Evolutionary conservation across 2,113 vertebrate genomes (phyloP), one percentile per base, ranked within the genome.

Genomic region (Rhegmatorhina hoffmannsi): DNA sequence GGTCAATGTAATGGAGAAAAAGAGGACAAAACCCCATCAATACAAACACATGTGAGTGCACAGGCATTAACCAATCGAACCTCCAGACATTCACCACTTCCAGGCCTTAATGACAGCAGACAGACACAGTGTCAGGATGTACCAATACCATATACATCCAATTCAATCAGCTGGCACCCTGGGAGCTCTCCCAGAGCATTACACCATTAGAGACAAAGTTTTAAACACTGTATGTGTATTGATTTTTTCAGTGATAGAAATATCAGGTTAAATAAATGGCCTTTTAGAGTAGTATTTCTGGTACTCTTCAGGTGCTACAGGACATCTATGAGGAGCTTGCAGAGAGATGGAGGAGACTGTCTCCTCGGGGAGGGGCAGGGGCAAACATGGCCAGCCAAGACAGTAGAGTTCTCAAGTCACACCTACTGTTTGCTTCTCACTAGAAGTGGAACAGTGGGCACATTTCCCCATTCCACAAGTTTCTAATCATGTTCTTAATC

Each of bases 81-180:
- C 34, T 76, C 63, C 79, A 85, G 79, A 90, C 60, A 74, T 20
- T 31, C 83, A 93, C 28, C 83, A 52, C 50, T 95, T 89, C 67
- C 74, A 92, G 80, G 78, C 55, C n/a, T 33, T 74, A 94, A 90
- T 88, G 70, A 92, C 74, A 95, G 52, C 80, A 90, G 94, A 92
- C 90, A 96, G 92, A 50, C 11, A 4, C 29, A 50, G 73, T 8
- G 86, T 53, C 81, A 50, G 94, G 77, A 31, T 53, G 40, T 64
- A 81, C 92, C 77, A 67, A 87, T 84, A 89, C 58, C 53, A 29
- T 12, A 23, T 5, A 72, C 5, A 3, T 31, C 40, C 76, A 44
- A 60, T n/a, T 78, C 87, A 63, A 62, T 95, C 92, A 92, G 72
- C 83, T 84, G 44, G 80, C 44, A 36, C 50, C 21, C 74, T 31